Evolutionary conservation across 2,797 vertebrate genomes (phyloP), one percentile per base, ranked within the genome.

Genomic region (Petrocephalus schoutedeni): DNA sequence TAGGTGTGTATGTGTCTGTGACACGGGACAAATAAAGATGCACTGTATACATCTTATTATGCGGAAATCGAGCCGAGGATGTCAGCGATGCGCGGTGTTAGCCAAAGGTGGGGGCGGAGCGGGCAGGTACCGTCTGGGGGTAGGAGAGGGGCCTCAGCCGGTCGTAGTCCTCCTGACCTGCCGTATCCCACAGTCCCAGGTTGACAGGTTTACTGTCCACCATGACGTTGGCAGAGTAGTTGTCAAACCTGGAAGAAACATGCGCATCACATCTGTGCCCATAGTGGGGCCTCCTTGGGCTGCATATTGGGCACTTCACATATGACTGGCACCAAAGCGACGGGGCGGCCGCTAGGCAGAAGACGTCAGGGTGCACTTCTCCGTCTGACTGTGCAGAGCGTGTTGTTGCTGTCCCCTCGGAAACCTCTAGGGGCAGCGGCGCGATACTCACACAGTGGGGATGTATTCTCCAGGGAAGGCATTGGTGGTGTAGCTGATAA

Each of bases 401-500:
- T 45, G 36, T 77, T 77, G 71, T 41, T 77, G 71, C 71, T 77
- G 32, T 45, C 4, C 28, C 71, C 16, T 7, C 36, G 6, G 71
- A 41, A 19, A 19, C 71, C 71, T 45, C 49, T 49, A 83, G 77
- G 77, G 77, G 77, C 45, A 82, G 36, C n/a, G n/a, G n/a, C 14
- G 0, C 1, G 49, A 19, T 90, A 97, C 97, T 97, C 91, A 97
- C 97, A 97, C 97, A 1, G 97, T 98, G 51, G 97, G 97, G 91
- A 98, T 98, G 93, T 98, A 98, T 91, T 98, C 97, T 93, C 97
- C 97, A 0, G 97, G 97, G 92, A 97, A 98, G 87, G 97, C 97
- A 32, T 98, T 98, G 91, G 97, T 97, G 90, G 97, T 98, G 14
- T 98, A 98, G 92, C 97, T 98, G 95, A 98, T 98, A 71, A 98